These are phyloP conservation scores for Sinodicranocentrus sp. DNA, from an alignment of 2,888 invertebrate species.

Conservation along the genomic window DNA sequence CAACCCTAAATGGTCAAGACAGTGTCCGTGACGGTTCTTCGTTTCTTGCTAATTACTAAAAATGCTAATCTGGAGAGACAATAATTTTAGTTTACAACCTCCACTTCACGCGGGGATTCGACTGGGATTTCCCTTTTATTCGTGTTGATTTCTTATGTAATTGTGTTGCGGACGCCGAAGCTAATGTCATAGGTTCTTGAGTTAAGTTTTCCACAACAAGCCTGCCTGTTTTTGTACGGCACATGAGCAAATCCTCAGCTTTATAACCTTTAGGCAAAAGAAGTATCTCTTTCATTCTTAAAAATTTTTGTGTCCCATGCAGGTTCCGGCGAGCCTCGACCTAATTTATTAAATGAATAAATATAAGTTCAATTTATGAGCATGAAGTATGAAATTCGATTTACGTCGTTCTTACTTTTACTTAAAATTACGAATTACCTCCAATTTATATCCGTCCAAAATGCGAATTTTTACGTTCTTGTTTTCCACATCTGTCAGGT, in stretches of 20 bases:
- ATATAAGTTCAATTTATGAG: background rate
- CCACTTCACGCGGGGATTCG: too few species aligned
- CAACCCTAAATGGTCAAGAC: too few species aligned
- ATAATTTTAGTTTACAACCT: too few species aligned
- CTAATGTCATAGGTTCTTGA: conserved; percentile 1
- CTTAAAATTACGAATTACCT: conserved; percentile 33
- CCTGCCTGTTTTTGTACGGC: conserved; percentile 63
- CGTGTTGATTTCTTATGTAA: too few species aligned
- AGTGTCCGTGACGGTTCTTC: too few species aligned
- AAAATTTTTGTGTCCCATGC: conserved; percentile 24
- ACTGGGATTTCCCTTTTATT: too few species aligned
- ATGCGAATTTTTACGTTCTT: conserved; percentile 67
- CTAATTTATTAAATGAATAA: conserved; percentile 11
- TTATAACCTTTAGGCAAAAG: conserved; percentile 43
- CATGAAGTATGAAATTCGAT: too few species aligned
- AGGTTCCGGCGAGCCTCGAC: conserved; percentile 47
- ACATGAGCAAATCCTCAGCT: conserved; percentile 66
- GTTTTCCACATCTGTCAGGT: conserved; percentile 64
- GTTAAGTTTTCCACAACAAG: conserved; percentile 55
- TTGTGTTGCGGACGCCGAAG: background rate
- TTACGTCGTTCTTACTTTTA: conserved; percentile 1
- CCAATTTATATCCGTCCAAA: conserved; percentile 60
- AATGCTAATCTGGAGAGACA: too few species aligned
- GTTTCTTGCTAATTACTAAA: too few species aligned
- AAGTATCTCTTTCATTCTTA: conserved; percentile 49